Evolutionary conservation across 2,888 invertebrate genomes (phyloP), one percentile per base, ranked within the genome.

Genomic region (Electrophaes corylata): DNA sequence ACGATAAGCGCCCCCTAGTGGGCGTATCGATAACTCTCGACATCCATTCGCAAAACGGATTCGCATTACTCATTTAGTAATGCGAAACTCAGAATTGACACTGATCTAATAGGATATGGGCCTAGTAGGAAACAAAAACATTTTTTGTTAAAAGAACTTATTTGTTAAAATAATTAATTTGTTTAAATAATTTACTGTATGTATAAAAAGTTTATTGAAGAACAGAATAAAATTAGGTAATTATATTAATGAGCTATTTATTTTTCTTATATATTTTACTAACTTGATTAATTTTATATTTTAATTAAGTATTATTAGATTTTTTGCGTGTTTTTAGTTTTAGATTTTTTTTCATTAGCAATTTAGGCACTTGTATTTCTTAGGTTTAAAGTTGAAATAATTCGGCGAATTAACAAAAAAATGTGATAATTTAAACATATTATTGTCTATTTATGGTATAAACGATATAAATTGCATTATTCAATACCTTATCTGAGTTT

Each of bases 401-500:
- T 78, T 80, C 70, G 78, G 76, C 72, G 70, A 75, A 71, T 69
- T 74, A 79, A 80, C 77, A 80, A 83, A 66, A 83, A 80, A 81
- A 80, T 84, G 84, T 84, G 84, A 84, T 84, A 84, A 81, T 69
- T 75, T 77, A 81, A 83, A 84, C 84, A 84, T 84, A 84, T 48
- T 48, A 48, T 83, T 75, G 81, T 64, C 66, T 78, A 76, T 81
- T 81, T 83, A 84, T 82, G 75, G 80, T 80, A 83, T 69, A 71
- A 43, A 37, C 29, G 62, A 75, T 79, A 69, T 79, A 75, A 77
- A 80, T 62, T 35, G 18, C 47, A 57, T 47, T 51, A 47, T 46
- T 51, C 33, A 43, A 51, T 19, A 41, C 29, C 35, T 37, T 20
- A 14, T 1, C 8, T 39, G 29, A 19, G 11, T 29, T 57, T 46